Evolutionary conservation across 1,140 invertebrate genomes (phyloP).

Genomic region (Charaxes varanes): DNA sequence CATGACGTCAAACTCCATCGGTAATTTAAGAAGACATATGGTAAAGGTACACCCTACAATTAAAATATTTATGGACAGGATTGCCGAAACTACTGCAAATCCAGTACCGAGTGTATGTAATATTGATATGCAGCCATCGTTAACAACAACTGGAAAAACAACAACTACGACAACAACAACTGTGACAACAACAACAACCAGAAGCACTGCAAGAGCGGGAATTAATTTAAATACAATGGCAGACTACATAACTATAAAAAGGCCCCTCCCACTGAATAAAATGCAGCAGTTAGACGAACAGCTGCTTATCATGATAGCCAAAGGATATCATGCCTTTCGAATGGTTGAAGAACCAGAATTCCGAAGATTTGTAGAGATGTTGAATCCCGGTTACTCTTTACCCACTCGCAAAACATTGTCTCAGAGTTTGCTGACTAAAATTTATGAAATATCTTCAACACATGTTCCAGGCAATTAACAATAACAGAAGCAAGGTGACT

Average conservation of each 20-base stretch:
- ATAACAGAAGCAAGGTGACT: too few relatives aligned
- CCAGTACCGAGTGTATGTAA: too few relatives aligned
- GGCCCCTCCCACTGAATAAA: conserved; percentile 1
- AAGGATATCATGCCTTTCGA: not conserved
- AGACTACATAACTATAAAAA: too few relatives aligned
- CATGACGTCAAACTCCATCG: conserved; percentile 5
- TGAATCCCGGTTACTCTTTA: not conserved
- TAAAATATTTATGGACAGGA: conserved; percentile 3
- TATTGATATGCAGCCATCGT: too few relatives aligned
- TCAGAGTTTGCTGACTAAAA: not conserved
- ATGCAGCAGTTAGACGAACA: conserved; percentile 2
- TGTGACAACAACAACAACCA: too few relatives aligned
- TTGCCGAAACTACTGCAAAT: not conserved
- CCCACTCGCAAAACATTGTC: conserved; percentile 2
- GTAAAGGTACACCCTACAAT: conserved; percentile 5
- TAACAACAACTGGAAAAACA: too few relatives aligned
- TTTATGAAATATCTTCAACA: too few relatives aligned
- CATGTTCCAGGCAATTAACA: too few relatives aligned
- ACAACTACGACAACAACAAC: too few relatives aligned
- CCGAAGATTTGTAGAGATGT: conserved; percentile 1
- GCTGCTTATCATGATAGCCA: not conserved
- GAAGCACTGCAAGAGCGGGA: not conserved
- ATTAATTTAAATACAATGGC: too few relatives aligned
- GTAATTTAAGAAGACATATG: conserved; percentile 7
- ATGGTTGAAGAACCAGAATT: not conserved